These are phyloP conservation scores for Aulostomus chinensis DNA, from an alignment of 2,797 vertebrate species.

Conservation along the genomic window DNA sequence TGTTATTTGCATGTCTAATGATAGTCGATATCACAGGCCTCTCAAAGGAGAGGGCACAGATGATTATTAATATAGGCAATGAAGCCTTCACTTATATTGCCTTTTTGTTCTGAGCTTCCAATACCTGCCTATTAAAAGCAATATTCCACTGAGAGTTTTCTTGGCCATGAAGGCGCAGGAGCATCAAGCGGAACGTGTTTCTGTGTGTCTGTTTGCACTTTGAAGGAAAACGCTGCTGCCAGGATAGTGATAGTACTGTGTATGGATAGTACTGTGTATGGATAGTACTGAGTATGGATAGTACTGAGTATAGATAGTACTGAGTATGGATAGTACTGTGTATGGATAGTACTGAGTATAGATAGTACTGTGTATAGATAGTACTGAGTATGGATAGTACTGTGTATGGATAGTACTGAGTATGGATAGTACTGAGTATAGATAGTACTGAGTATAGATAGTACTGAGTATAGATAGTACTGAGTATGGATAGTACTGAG, in stretches of 20 bases:
- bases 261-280: conserved; percentile 1
- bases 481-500: too few species aligned
- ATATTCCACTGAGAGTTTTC: conserved; percentile 10
- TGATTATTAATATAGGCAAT: conserved; percentile 73
- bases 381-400: too few species aligned
- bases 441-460: too few species aligned
- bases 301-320: too few species aligned
- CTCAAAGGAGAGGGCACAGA: conserved; percentile 66
- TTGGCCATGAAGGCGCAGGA: conserved; percentile 15
- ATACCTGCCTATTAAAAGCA: conserved; percentile 48
- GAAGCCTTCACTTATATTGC: conserved; percentile 56
- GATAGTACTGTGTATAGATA: too few species aligned
- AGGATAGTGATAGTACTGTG: conserved; percentile 16
- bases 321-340: too few species aligned
- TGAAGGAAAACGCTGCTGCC: conserved; percentile 18
- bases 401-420: too few species aligned
- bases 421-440: too few species aligned
- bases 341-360: too few species aligned
- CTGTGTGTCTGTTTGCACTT: too few species aligned
- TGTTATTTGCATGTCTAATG: conserved; percentile 85
- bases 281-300: too few species aligned
- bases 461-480: too few species aligned
- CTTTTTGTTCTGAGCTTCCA: conserved; percentile 62
- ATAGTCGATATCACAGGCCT: conserved; percentile 65
- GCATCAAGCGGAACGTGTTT: conserved; percentile 5